Evolutionary conservation across 2,888 invertebrate genomes (phyloP), one percentile per base, ranked within the genome.

Genomic region (Crepidodera aurea): DNA sequence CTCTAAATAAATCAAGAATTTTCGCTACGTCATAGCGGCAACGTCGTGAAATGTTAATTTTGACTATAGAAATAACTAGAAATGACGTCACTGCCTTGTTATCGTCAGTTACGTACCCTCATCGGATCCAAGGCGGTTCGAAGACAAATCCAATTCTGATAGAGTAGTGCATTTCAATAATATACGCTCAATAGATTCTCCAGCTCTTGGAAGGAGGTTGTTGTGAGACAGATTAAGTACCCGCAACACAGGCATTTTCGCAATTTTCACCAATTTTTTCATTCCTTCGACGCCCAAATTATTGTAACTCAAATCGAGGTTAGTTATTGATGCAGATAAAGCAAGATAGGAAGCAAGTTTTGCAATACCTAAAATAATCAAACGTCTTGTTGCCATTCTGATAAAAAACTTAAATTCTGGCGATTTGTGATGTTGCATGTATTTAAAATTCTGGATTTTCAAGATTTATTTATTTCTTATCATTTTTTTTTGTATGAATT

Each of bases 161-260:
- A 87, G 69, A 1, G 73, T 73, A 19, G 76, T 76, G 61, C 84
- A 84, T 58, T 79, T 78, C 8, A 66, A 63, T 25, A 84, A 66
- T 71, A 84, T 76, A 32, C 71, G 57, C 40, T 80, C 78, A 18
- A 87, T 67, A 46, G 73, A 66, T 58, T 73, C 68, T 0, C 79
- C 79, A 6, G 82, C 79, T 18, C 71, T 74, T 66, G 84, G 82
- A 5, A 82, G 80, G 27, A 87, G 76, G 46, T 80, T 71, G 71
- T 87, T 87, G 40, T 84, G 80, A 53, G 83, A 81, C 25, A 87
- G 64, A 75, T 83, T 81, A 4, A 87, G 69, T 18, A 71, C 77
- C 61, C 73, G 72, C 1, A 85, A 66, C 1, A 75, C 71, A 10
- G 68, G 51, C 60, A 80, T 81, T 8, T 74, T 39, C 7, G 39